A percentile compares a stretch with the other conserved stretches of the same genome.
Evolutionary conservation across 2,113 vertebrate genomes (phyloP).

Genomic region (Bos javanicus): DNA sequence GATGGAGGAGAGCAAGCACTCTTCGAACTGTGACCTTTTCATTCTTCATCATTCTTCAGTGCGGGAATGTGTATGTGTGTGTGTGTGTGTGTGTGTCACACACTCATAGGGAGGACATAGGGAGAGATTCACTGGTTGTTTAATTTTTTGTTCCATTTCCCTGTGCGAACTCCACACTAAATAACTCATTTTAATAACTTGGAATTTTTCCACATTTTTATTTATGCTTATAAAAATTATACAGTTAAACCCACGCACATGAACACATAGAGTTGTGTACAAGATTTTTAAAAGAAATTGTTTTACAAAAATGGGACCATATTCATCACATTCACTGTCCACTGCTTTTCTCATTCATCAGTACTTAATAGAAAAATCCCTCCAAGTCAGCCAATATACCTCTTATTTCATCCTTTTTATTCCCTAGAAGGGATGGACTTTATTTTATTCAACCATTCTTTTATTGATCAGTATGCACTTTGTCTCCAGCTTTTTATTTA

Average conservation of each 20-base stretch:
- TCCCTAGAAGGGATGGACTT: neutral
- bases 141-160: neutral
- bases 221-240: constrained; percentile 9
- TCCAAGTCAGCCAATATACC: neutral
- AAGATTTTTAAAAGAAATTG: neutral
- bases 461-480: neutral
- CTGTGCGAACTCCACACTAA: neutral
- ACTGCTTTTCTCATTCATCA: neutral
- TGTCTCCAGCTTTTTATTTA: neutral
- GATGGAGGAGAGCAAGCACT: neutral
- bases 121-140: too few relatives aligned
- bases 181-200: neutral
- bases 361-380: neutral
- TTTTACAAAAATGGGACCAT: neutral
- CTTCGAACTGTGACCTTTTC: neutral
- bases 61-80: neutral
- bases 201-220: neutral
- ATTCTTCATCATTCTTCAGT: neutral
- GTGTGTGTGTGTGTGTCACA: neutral
- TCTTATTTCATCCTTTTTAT: neutral
- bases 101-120: neutral
- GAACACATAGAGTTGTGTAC: neutral
- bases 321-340: neutral
- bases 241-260: neutral
- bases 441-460: constrained; percentile 10